Evolutionary conservation across 1,140 invertebrate species (phyloP), one percentile per base, ranked within the genome.

Genomic region (Meloidogyne chitwoodi): DNA sequence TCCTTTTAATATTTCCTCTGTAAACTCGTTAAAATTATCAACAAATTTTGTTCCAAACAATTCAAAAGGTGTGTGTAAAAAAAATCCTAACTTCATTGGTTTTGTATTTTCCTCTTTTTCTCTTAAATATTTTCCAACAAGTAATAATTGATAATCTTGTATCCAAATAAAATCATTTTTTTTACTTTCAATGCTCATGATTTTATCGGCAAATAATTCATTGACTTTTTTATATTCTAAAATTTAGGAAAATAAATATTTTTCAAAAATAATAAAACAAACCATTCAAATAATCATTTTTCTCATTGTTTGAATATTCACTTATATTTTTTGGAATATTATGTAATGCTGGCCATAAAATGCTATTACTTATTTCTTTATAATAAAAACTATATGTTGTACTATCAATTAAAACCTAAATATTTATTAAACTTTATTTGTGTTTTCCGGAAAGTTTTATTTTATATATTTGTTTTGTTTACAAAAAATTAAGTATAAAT

Each of bases 81-180:
- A 68, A 24, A 44, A 68, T 24, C 38, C 38, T 8, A 68, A 29
- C 0, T 44, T 24, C 38, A 68, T 44, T 24, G 29, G 48, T 19
- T 61, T 19, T 64, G 72, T 81, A 87, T 87, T 16, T 82, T 71
- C 76, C 64, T 86, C 86, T 27, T 87, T 70, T 3, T 48, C 66
- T 61, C 85, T 81, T 83, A 86, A 87, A 19, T 87, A 85, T 76
- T 83, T 78, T 31, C 86, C 85, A 16, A 80, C 83, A 14, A 86
- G 68, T 83, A 86, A 82, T 16, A 86, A 76, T 78, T 80, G 84
- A 66, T 86, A 86, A 69, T 86, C 85, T 67, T 86, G 85, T 63
- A 86, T 87, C 85, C 85, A 86, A 67, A 86, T 87, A 66, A 86
- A 86, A 70, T 86, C 85, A 56, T 56, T 56, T 56, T n/a, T 8